Evolutionary conservation across 2,113 vertebrate genomes (phyloP).

Genomic region (Mirza zaza): DNA sequence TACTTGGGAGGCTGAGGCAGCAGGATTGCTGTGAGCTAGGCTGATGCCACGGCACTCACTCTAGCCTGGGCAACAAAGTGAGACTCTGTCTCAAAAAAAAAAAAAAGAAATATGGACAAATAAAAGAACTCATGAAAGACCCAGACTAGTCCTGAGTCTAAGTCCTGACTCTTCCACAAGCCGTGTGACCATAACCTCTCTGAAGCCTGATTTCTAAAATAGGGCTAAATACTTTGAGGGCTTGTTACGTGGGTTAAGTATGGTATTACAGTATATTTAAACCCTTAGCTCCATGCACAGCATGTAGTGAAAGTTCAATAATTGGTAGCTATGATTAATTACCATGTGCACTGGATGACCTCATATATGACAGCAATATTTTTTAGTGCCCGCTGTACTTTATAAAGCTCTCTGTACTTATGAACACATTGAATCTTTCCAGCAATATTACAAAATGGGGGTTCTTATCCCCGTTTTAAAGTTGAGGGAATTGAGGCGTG

Average conservation of each 20-base stretch:
- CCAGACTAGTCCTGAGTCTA: background rate
- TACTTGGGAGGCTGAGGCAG: too few relatives aligned
- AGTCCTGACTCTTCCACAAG: background rate
- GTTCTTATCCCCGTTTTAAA: background rate
- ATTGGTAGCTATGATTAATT: background rate
- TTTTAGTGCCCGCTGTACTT: background rate
- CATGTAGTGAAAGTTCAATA: background rate
- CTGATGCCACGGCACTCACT: too few relatives aligned
- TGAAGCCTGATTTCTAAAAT: constrained; percentile 1
- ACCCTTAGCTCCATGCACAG: background rate
- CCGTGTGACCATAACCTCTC: background rate
- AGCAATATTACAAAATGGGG: background rate
- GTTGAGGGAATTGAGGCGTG: background rate
- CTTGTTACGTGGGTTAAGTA: background rate
- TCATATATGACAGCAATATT: background rate
- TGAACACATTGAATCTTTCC: background rate
- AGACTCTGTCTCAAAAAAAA: too few relatives aligned
- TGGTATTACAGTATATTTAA: background rate
- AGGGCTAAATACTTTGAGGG: background rate
- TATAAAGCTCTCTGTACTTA: background rate
- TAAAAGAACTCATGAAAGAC: background rate
- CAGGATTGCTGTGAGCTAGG: too few relatives aligned
- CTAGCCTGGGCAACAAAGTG: too few relatives aligned
- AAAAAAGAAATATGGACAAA: background rate
- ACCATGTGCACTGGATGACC: background rate